These are phyloP conservation scores for Andricus quercusramuli DNA, from an alignment of 2,888 invertebrate genomes.

Conservation along the genomic window DNA sequence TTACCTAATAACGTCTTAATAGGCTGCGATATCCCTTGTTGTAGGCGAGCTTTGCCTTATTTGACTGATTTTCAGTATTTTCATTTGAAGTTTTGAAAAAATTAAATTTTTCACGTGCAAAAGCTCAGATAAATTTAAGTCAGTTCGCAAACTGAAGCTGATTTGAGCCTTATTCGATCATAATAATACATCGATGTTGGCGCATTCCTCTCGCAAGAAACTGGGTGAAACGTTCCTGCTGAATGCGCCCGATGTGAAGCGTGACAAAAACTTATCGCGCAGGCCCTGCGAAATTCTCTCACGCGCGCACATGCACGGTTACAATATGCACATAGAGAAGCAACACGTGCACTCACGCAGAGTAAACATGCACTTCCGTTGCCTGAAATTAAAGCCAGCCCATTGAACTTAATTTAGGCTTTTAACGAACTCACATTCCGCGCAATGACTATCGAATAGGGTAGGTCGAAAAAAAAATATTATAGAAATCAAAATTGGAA, in stretches of 20 bases:
- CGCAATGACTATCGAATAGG: neutral
- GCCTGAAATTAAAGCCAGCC: slow-evolving; percentile 9
- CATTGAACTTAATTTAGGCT: neutral
- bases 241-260: slow-evolving; percentile 42
- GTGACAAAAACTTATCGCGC: slow-evolving; percentile 49
- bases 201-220: slow-evolving; percentile 9
- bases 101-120: too few species aligned
- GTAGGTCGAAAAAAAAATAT: too few species aligned
- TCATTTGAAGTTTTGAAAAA: too few species aligned
- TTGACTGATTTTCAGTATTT: too few species aligned
- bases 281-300: slow-evolving; percentile 47
- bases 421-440: slow-evolving; percentile 5
- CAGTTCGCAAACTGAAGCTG: neutral
- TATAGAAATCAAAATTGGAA: too few species aligned
- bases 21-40: too few species aligned
- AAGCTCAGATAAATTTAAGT: neutral
- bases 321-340: neutral
- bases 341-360: slow-evolving; percentile 10
- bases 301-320: slow-evolving; percentile 18
- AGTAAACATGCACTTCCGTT: slow-evolving; percentile 25
- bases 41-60: too few species aligned
- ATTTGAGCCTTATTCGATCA: neutral
- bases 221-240: slow-evolving; percentile 20
- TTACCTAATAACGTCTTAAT: too few species aligned
- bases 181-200: neutral